Conservation (phyloP, 2,888 invertebrate species). For the Pomacea canaliculata region DNA sequence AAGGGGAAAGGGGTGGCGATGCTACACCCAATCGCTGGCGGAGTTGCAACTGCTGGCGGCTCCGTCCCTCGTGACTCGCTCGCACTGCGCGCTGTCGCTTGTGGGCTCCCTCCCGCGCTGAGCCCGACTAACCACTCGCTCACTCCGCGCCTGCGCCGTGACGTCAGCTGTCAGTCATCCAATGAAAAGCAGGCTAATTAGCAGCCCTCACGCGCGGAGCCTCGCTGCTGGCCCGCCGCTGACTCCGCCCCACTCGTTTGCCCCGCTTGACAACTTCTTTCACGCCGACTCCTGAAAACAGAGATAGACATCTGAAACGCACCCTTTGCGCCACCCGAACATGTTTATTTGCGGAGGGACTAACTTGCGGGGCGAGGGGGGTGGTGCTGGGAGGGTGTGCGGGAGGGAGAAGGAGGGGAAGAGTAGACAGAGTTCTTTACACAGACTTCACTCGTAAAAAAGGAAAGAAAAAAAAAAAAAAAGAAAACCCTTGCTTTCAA, state of each 20-base stretch:
- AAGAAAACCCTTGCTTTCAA: no score
- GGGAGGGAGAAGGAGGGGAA: neutral
- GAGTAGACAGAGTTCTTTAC: neutral
- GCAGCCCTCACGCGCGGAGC: slow-evolving; percentile 5
- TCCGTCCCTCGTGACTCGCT: neutral
- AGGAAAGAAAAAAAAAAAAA: no score
- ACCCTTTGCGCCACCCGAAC: slow-evolving; percentile 14
- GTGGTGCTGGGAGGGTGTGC: neutral
- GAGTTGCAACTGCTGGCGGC: neutral
- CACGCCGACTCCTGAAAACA: slow-evolving; percentile 23
- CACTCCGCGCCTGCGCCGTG: neutral
- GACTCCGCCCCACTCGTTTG: slow-evolving; percentile 26
- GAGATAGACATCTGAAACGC: slow-evolving; percentile 26
- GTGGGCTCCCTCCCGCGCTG: neutral
- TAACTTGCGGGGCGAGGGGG: slow-evolving; percentile 9
- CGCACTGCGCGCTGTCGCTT: slow-evolving; percentile 7
- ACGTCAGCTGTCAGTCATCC: slow-evolving; percentile 22
- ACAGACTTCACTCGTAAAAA: no score
- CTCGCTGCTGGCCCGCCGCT: neutral
- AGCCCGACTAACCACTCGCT: neutral
- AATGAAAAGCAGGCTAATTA: slow-evolving; percentile 17
- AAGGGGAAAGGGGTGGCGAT: neutral
- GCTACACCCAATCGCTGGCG: neutral
- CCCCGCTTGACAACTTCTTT: slow-evolving; percentile 5
- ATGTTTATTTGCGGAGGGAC: slow-evolving; percentile 15